A percentile compares a stretch with the other conserved stretches of the same genome.
Conservation (phyloP, 2,888 invertebrate species). For the Troides helena region DNA sequence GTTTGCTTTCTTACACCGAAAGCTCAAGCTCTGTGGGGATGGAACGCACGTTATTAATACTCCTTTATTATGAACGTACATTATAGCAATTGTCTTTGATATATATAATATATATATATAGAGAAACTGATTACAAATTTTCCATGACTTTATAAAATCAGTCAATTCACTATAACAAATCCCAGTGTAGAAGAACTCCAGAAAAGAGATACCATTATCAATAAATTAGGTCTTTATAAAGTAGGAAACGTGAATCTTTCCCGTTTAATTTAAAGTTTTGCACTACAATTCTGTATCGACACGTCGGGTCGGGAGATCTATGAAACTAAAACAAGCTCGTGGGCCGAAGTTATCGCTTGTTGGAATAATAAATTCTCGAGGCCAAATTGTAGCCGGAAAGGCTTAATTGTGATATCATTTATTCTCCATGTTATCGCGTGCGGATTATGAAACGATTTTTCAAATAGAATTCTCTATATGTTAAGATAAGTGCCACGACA, state of each 20-base stretch:
- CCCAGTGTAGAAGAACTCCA: not conserved
- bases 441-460: slow-evolving; percentile 39
- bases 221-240: slow-evolving; percentile 12
- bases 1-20: too few species aligned
- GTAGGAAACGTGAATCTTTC: slow-evolving; percentile 19
- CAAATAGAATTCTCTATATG: slow-evolving; percentile 40
- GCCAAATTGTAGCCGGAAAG: slow-evolving; percentile 35
- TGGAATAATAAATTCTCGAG: slow-evolving; percentile 19
- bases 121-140: too few species aligned
- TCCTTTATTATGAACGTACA: too few species aligned
- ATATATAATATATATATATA: too few species aligned
- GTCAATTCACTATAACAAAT: too few species aligned
- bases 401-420: slow-evolving; percentile 46
- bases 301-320: slow-evolving; percentile 17
- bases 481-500: slow-evolving; percentile 50
- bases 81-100: too few species aligned
- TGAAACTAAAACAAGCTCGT: slow-evolving; percentile 15
- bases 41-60: too few species aligned
- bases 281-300: slow-evolving; percentile 13
- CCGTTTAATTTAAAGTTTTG: slow-evolving; percentile 26
- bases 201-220: slow-evolving; percentile 5
- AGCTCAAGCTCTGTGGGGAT: too few species aligned
- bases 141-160: too few species aligned
- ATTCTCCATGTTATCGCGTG: slow-evolving; percentile 45
- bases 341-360: slow-evolving; percentile 11